Evolutionary conservation across 1,140 invertebrate genomes (phyloP), one percentile per base, ranked within the genome.

Genomic region (Pinna nobilis): DNA sequence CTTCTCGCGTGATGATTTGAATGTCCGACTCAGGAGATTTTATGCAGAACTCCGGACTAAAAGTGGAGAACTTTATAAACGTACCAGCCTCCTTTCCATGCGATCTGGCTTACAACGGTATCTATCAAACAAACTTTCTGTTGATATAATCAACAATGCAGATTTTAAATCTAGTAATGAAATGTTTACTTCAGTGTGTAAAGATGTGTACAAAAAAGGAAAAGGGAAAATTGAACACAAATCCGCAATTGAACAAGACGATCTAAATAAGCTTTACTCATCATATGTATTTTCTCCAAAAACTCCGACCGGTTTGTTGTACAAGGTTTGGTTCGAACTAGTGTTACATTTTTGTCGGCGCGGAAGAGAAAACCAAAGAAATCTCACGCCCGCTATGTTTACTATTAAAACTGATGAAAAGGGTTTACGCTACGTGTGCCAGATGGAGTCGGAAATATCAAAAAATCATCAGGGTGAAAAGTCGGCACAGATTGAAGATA

Each of bases 331-430:
- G 2, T 63, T 71, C 13, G 60, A 71, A 18, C 57, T 41, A 32
- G 11, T 71, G 7, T 33, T 23, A 13, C 66, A 72, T 20, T 65
- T 72, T 33, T 57, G 70, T 30, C 65, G 57, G 32, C 23, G 70
- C 11, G 70, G 70, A 4, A 15, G 70, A 35, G 70, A 72, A 47
- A 72, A 65, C 41, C 23, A 59, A 18, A 50, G 70, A n/a, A 51
- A 65, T n/a, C 20, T 66, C 11, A 41, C 30, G 49, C 65, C 20
- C 13, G 33, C n/a, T 15, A 28, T 47, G 23, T 57, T 65, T 32
- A 28, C 35, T 15, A 20, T 39, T 3, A 23, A 20, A 20, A 20
- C 30, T 23, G 60, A 64, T 20, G 11, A 30, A 11, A 20, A 51
- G 15, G 60, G 60, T 0, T 25, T 6, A 50, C 28, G 49, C 47